Evolutionary conservation across 2,113 vertebrate species (phyloP), one percentile per base, ranked within the genome.

Genomic region (Mirza zaza): DNA sequence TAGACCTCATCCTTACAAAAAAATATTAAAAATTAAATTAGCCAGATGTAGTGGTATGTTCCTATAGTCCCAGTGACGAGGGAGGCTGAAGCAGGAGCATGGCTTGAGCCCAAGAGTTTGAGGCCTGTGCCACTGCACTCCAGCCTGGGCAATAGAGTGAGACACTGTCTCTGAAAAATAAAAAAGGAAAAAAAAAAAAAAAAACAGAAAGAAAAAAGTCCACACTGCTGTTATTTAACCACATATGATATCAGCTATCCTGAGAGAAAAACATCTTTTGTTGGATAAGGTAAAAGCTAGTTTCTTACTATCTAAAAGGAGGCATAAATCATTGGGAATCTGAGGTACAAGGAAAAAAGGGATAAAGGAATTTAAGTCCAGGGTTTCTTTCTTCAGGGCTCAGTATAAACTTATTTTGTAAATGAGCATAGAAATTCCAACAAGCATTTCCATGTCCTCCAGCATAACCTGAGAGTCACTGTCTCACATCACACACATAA

Each of bases 211-310:
- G 59, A 27, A 61, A 61, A 61, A 8, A 27, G 9, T 9, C 25
- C 9, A 27, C 23, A 27, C 4, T 21, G 10, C 39, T 80, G 63
- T 84, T 71, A 32, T 96, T 76, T 39, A 67, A 27, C 13, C 8
- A 70, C 5, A n/a, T 2, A 4, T 1, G 12, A 5, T 9, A 29
- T 17, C 25, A 50, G 36, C 10, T 45, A 6, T 57, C 25, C 1
- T 50, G 34, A 75, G 18, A 93, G 59, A n/a, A 77, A 77, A 3
- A 39, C 6, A 29, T 5, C 1, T 36, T 89, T 84, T 48, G 4
- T 15, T 88, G 36, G 52, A 52, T n/a, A 55, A 86, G 27, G 34
- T 34, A 76, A 23, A 36, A 48, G 57, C 32, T 65, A 12, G 27
- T 10, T 32, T 55, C 92, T 23, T 65, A 77, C n/a, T 8, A 70